Base-by-base conservation (phyloP, 2,888 invertebrate species). In the Philhelius pedissequus region DNA sequence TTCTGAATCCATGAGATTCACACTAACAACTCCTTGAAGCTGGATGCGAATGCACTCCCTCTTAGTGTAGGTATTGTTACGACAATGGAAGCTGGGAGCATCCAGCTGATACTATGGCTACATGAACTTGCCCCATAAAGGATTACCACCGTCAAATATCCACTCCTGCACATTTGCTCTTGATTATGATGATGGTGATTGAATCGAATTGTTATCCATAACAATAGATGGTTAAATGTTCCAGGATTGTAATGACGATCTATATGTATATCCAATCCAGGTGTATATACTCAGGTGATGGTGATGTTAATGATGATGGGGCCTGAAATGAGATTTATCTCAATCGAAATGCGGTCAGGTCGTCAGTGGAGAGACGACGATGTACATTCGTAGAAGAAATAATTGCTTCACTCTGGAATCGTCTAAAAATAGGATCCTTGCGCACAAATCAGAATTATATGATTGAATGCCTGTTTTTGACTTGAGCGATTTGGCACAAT, bases 201-300 rank as follows among this genome's bases (percentile, higher is more conserved):
- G 82, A 83, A 83, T 83, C 73, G 82, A 74, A 83, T 83, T 83
- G 82, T 83, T 83, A 83, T 73, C 62, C 68, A 25, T 48, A 78
- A 83, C 82, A 83, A 83, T 69, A 73, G 78, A 78, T 56, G 48
- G 56, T 43, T 83, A 78, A 83, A 78, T 77, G 77, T 78, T 77
- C 25, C 43, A 56, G 54, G 38, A 73, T 50, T 68, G 58, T 78
- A 78, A 83, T 78, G 78, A 64, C 25, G 40, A 38, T 35, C 68
- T 58, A 64, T 20, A 3, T 6, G 13, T 9, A 20, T n/a, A n/a
- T n/a, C n/a, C n/a, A n/a, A n/a, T n/a, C n/a, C n/a, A n/a, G n/a
- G n/a, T n/a, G n/a, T n/a, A n/a, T n/a, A n/a, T 54, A 32, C 9
- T 20, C 56, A 50, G 56, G 43, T 22, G 58, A 38, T 18, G 27